phyloP scores from a whole-genome alignment of 2,113 vertebrate genomes.

The Podarcis cretensis region DNA sequence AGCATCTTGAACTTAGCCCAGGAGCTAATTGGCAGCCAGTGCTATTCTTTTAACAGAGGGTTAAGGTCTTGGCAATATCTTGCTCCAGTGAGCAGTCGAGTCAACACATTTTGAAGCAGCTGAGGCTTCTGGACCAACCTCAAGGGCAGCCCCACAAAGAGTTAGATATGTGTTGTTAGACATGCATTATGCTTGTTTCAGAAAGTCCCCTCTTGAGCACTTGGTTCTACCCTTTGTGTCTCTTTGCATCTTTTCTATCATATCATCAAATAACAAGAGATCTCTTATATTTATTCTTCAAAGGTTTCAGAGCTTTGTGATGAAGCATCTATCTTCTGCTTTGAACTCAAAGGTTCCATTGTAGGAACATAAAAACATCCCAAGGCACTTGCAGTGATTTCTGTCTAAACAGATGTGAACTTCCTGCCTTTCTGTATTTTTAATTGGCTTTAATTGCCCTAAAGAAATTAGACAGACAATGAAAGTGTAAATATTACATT shows the following conservation, averaged over 20 bases:
- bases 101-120: too few relatives aligned
- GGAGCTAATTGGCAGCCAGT: too few relatives aligned
- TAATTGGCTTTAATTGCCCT: slow-evolving; percentile 41
- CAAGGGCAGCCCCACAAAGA: too few relatives aligned
- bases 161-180: too few relatives aligned
- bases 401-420: slow-evolving; percentile 29
- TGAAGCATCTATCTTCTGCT: background rate
- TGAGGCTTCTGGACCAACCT: too few relatives aligned
- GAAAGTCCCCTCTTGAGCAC: background rate
- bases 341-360: slow-evolving; percentile 7
- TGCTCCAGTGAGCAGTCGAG: too few relatives aligned
- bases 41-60: too few relatives aligned
- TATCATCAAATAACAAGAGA: background rate
- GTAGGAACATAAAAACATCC: slow-evolving; percentile 30
- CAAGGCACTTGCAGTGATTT: slow-evolving; percentile 3
- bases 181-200: background rate
- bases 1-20: too few relatives aligned
- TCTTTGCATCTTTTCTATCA: background rate
- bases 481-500: slow-evolving; percentile 25
- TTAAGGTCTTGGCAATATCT: too few relatives aligned
- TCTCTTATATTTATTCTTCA: background rate
- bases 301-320: background rate
- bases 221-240: background rate
- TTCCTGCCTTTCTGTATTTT: slow-evolving; percentile 16
- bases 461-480: slow-evolving; percentile 31